A percentile compares a stretch with the other conserved stretches of the same genome.
These are phyloP conservation scores for Agrochola macilenta DNA, from an alignment of 2,888 invertebrate genomes.

Conservation along the genomic window DNA sequence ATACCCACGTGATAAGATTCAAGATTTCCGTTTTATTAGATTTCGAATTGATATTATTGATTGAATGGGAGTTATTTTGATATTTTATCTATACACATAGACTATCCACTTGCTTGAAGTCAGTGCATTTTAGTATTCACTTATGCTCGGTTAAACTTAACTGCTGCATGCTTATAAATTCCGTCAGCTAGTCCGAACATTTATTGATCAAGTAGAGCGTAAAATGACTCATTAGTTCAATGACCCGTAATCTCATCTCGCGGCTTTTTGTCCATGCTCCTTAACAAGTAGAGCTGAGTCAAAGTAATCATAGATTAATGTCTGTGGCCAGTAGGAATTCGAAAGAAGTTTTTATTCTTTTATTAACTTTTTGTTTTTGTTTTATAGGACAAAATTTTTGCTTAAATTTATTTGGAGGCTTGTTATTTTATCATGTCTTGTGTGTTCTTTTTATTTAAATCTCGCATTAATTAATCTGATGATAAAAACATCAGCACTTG, in stretches of 20 bases:
- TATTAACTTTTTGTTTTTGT: background rate
- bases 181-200: slow-evolving; percentile 53
- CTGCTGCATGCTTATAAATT: slow-evolving; percentile 43
- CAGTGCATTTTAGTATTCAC: background rate
- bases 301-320: slow-evolving; percentile 45
- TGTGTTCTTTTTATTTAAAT: background rate
- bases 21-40: background rate
- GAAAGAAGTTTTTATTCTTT: background rate
- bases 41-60: background rate
- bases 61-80: too few relatives aligned
- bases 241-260: slow-evolving; percentile 76
- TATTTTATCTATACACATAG: too few relatives aligned
- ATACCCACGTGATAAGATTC: background rate
- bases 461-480: background rate
- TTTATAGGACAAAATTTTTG: background rate
- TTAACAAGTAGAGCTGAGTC: slow-evolving; percentile 42
- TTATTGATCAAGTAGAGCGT: slow-evolving; percentile 81
- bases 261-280: slow-evolving; percentile 59
- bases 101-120: background rate
- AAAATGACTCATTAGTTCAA: slow-evolving; percentile 84
- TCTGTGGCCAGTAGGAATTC: slow-evolving; percentile 11
- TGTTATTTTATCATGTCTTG: background rate
- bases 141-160: slow-evolving; percentile 48
- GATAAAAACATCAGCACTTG: background rate
- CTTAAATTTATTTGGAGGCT: background rate